These are phyloP conservation scores for Procavia capensis DNA, from an alignment of 2,113 vertebrate species.

Conservation along the genomic window DNA sequence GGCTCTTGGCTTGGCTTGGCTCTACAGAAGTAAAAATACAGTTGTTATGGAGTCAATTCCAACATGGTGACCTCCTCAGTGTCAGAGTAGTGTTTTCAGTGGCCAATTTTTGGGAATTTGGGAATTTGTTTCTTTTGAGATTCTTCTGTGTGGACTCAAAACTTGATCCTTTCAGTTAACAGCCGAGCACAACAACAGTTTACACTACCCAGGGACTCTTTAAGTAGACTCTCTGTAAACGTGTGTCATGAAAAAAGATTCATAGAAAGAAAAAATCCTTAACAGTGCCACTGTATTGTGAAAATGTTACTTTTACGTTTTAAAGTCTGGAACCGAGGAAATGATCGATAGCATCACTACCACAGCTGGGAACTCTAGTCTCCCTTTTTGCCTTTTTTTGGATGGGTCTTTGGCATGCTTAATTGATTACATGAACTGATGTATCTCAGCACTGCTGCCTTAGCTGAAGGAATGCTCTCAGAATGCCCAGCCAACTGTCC, in stretches of 20 bases:
- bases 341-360: neutral
- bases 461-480: neutral
- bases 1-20: too few relatives aligned
- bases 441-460: neutral
- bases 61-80: neutral
- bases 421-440: neutral
- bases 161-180: neutral
- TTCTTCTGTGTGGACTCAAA: neutral
- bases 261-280: neutral
- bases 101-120: neutral
- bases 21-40: neutral
- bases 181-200: neutral
- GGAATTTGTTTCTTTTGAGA: neutral
- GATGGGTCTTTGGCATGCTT: neutral
- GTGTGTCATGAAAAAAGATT: constrained; percentile 11
- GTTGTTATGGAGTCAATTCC: neutral
- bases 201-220: neutral
- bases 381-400: neutral
- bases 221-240: neutral
- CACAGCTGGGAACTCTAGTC: too few relatives aligned
- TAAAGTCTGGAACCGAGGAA: constrained; percentile 26
- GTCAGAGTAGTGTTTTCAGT: neutral
- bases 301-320: neutral
- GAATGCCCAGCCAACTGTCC: neutral
- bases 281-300: neutral